Evolutionary conservation across 30 jellyfish, hydroid and myxozoan species (phyloP).

Genomic region (Chironex yamaguchii): DNA sequence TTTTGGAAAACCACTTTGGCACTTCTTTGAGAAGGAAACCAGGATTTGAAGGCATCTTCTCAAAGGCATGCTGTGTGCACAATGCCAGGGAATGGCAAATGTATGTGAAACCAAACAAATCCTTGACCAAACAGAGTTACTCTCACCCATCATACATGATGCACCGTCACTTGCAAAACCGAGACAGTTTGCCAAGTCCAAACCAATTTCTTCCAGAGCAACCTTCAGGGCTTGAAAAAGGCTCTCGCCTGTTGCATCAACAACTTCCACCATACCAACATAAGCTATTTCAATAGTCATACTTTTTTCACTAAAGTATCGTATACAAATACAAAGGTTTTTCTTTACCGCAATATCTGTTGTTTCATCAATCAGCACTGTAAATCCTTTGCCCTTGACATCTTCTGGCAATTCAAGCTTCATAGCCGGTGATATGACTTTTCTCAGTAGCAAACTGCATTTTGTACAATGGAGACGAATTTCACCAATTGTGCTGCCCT

Average conservation of each 20-base stretch:
- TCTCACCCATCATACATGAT: constrained; percentile 59
- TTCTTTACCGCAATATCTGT: constrained; percentile 64
- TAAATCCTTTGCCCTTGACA: constrained; percentile 57
- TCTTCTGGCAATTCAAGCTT: constrained; percentile 58
- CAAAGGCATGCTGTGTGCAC: constrained; percentile 47
- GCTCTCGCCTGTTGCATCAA: constrained; percentile 43
- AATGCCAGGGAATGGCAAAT: constrained; percentile 72
- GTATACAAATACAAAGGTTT: constrained; percentile 45
- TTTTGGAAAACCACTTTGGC: constrained; percentile 57
- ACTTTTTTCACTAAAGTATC: constrained; percentile 63
- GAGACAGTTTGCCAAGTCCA: constrained; percentile 30
- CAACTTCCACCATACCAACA: constrained; percentile 51
- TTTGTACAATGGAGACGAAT: constrained; percentile 58
- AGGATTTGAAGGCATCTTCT: constrained; percentile 67
- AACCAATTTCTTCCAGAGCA: constrained; percentile 14
- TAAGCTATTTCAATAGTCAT: constrained; percentile 29
- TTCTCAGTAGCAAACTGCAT: constrained; percentile 43
- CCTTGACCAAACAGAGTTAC: constrained; percentile 67
- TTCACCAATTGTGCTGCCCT: not conserved
- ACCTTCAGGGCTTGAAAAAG: constrained; percentile 27
- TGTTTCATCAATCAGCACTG: constrained; percentile 62
- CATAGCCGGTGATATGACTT: constrained; percentile 65
- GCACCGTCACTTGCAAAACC: constrained; percentile 73
- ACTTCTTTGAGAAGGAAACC: constrained; percentile 54
- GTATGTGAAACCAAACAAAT: constrained; percentile 58